Evolutionary conservation across 2,888 invertebrate genomes (phyloP).

Genomic region (Andrena haemorrhoa): DNA sequence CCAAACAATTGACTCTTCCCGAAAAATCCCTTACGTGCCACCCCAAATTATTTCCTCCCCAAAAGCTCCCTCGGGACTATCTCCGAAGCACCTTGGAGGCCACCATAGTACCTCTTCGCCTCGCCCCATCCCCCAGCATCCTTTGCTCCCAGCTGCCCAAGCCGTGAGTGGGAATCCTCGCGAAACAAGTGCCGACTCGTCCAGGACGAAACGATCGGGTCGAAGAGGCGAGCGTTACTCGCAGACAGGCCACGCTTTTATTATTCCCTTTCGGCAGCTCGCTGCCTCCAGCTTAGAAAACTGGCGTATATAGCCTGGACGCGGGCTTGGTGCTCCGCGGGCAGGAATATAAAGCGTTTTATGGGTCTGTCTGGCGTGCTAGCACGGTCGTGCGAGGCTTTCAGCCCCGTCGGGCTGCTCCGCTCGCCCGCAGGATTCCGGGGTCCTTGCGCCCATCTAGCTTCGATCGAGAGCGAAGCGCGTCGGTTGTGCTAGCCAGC

Average conservation of each 20-base stretch:
- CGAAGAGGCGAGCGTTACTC: constrained; percentile 23
- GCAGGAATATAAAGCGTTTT: constrained; percentile 73
- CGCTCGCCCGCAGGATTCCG: constrained; percentile 38
- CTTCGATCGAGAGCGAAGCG: constrained; percentile 62
- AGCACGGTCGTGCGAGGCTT: constrained; percentile 58
- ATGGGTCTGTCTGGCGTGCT: constrained; percentile 68
- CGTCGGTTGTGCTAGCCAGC: constrained; percentile 2
- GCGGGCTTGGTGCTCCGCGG: constrained; percentile 41
- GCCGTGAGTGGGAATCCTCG: no score
- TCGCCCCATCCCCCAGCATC: no score
- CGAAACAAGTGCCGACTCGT: no score
- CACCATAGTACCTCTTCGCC: no score
- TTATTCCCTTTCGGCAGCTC: constrained; percentile 50
- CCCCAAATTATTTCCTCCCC: no score
- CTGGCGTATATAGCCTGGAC: constrained; percentile 48
- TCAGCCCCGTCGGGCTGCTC: constrained; percentile 52
- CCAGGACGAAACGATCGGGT: neutral
- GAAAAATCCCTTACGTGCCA: no score
- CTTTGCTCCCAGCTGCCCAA: no score
- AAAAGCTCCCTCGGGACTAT: no score
- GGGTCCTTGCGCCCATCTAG: constrained; percentile 69
- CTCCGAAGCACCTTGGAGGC: no score
- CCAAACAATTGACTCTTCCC: no score
- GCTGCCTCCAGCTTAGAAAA: constrained; percentile 56
- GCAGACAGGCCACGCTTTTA: constrained; percentile 50